Evolutionary conservation across 2,797 vertebrate species (phyloP).

Genomic region (Pteronotus mesoamericanus): DNA sequence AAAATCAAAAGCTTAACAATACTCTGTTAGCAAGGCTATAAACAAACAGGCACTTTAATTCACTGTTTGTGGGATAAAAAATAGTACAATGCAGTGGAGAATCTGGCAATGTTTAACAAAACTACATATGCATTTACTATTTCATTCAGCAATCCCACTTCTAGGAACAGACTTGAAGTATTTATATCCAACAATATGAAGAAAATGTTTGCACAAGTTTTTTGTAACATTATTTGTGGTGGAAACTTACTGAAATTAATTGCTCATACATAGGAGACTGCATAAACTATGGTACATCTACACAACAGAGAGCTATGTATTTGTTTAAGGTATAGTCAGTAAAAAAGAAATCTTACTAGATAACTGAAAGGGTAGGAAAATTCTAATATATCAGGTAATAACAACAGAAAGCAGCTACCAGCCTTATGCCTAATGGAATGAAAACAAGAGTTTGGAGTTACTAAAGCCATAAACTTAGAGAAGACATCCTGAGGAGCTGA

Average conservation of each 20-base stretch:
- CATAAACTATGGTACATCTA: neutral
- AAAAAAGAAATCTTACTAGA: neutral
- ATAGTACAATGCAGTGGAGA: neutral
- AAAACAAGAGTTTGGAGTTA: neutral
- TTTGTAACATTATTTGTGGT: neutral
- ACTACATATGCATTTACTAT: neutral
- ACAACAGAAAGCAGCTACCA: neutral
- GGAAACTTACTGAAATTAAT: neutral
- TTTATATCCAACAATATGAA: neutral
- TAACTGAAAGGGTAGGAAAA: neutral
- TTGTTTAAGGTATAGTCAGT: neutral
- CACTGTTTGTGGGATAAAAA: neutral
- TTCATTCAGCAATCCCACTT: neutral
- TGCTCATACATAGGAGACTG: neutral
- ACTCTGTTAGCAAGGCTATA: neutral
- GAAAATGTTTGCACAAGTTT: neutral
- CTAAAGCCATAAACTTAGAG: neutral
- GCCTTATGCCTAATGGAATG: neutral
- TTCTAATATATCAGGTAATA: neutral
- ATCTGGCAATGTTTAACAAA: neutral
- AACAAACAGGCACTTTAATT: neutral
- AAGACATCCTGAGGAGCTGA: neutral
- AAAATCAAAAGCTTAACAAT: conserved; percentile 16
- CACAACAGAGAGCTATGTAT: neutral
- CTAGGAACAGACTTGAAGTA: neutral